A percentile compares a stretch with the other conserved stretches of the same genome.
These are phyloP conservation scores for Ophiodon elongatus DNA, from an alignment of 2,113 vertebrate genomes.

Conservation along the genomic window DNA sequence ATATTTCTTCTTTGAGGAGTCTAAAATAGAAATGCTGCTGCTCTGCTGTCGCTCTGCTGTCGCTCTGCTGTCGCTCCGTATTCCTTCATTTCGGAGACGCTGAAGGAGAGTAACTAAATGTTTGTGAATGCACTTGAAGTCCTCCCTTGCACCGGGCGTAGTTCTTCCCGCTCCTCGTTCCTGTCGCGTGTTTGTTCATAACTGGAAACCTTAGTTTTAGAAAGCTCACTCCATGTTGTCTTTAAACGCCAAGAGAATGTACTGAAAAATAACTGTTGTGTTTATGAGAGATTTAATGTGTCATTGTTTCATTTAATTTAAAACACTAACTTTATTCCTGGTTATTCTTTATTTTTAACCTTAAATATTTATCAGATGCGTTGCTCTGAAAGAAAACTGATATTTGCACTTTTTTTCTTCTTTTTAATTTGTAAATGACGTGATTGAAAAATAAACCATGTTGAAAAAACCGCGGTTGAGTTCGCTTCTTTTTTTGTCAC, in stretches of 20 bases:
- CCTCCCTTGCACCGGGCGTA: too few relatives aligned
- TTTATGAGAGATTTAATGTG: constrained; percentile 27
- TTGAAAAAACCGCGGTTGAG: not conserved
- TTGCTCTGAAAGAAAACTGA: constrained; percentile 1
- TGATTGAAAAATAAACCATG: constrained; percentile 44
- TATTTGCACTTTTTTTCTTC: constrained; percentile 60
- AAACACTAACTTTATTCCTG: constrained; percentile 26
- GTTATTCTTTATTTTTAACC: not conserved
- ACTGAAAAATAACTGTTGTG: not conserved
- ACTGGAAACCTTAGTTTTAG: too few relatives aligned
- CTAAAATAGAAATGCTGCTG: too few relatives aligned
- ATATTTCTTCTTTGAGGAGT: too few relatives aligned
- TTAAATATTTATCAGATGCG: constrained; percentile 30
- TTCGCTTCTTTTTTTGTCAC: not conserved
- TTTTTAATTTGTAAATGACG: constrained; percentile 48
- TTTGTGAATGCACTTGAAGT: too few relatives aligned
- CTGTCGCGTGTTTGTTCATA: too few relatives aligned
- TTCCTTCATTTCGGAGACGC: too few relatives aligned
- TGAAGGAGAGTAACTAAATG: too few relatives aligned
- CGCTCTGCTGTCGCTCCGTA: too few relatives aligned
- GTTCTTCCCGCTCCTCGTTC: too few relatives aligned
- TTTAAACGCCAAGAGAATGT: constrained; percentile 60
- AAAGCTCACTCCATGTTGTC: not conserved
- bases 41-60: too few relatives aligned
- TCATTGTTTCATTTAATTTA: constrained; percentile 16